A percentile compares a stretch with the other conserved stretches of the same genome.
phyloP scores from a whole-genome alignment of 2,888 invertebrate species.

The Dolichomitus sp. region DNA sequence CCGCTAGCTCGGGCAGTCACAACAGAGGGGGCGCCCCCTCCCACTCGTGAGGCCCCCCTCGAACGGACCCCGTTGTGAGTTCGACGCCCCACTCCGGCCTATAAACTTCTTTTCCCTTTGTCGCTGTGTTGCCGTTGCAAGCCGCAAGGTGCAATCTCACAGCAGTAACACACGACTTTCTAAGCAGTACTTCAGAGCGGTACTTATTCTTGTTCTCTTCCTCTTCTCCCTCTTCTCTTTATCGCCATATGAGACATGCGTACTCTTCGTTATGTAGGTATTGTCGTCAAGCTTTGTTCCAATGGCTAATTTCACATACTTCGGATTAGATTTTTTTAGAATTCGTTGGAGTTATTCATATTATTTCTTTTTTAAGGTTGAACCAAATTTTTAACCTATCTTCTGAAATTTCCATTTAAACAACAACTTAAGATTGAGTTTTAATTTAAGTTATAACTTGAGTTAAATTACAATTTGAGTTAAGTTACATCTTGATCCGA shows the following conservation, averaged over 20 bases:
- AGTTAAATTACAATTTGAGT: too few species aligned
- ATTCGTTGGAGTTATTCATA: not conserved
- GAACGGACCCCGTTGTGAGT: slow-evolving; percentile 43
- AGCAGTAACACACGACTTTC: slow-evolving; percentile 61
- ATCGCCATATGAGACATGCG: not conserved
- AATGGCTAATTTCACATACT: not conserved
- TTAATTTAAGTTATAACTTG: too few species aligned
- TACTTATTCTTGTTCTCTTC: slow-evolving; percentile 53
- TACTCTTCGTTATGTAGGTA: not conserved
- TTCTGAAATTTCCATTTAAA: too few species aligned
- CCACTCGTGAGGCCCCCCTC: slow-evolving; percentile 31
- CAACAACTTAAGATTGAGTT: too few species aligned
- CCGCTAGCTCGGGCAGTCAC: slow-evolving; percentile 80
- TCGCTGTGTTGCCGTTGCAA: slow-evolving; percentile 42
- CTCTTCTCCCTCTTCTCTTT: not conserved
- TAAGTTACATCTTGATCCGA: too few species aligned
- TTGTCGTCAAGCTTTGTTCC: not conserved
- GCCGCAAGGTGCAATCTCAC: slow-evolving; percentile 59
- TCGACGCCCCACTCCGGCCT: not conserved
- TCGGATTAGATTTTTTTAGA: not conserved
- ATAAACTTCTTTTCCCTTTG: slow-evolving; percentile 41
- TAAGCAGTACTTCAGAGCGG: slow-evolving; percentile 52
- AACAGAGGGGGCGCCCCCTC: slow-evolving; percentile 38
- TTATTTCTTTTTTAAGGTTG: not conserved
- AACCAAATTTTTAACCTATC: too few species aligned